phyloP scores from a whole-genome alignment of 2,888 invertebrate genomes.

The Augiades crinisus region DNA sequence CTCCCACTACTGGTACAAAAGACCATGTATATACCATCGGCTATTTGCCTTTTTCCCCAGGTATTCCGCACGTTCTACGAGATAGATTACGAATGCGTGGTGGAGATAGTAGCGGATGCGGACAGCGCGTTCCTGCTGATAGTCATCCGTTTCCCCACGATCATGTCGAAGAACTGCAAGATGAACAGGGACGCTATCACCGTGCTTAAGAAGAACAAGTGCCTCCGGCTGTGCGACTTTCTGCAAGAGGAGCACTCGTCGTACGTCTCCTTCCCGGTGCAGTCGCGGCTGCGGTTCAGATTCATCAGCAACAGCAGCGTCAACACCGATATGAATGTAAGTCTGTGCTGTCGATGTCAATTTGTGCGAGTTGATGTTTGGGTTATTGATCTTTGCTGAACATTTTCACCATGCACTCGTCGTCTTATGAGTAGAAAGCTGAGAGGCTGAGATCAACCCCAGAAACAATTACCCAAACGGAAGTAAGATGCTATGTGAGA shows the following conservation, averaged over 20 bases:
- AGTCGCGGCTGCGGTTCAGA: constrained; percentile 49
- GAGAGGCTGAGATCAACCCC: too few species aligned
- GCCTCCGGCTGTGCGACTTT: constrained; percentile 53
- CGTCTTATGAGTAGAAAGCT: too few species aligned
- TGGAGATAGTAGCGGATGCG: constrained; percentile 54
- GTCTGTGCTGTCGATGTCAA: too few species aligned
- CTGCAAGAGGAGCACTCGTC: constrained; percentile 36
- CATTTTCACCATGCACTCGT: too few species aligned
- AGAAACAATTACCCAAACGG: too few species aligned
- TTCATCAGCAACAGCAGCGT: constrained; percentile 68
- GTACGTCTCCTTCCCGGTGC: constrained; percentile 49
- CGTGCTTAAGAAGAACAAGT: constrained; percentile 48
- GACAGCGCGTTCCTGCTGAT: constrained; percentile 41
- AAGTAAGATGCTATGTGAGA: too few species aligned
- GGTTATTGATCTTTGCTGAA: too few species aligned
- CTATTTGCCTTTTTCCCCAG: too few species aligned
- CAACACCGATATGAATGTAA: constrained; percentile 60
- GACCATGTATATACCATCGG: too few species aligned
- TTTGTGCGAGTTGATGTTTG: too few species aligned
- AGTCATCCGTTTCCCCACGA: constrained; percentile 58
- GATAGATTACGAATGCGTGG: constrained; percentile 57
- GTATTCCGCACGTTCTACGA: constrained; percentile 55
- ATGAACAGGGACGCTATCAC: constrained; percentile 52
- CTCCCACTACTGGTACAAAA: too few species aligned
- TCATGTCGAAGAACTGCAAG: constrained; percentile 47